Base-by-base conservation (phyloP, 2,888 invertebrate genomes). In the Parnassius mnemosyne region DNA sequence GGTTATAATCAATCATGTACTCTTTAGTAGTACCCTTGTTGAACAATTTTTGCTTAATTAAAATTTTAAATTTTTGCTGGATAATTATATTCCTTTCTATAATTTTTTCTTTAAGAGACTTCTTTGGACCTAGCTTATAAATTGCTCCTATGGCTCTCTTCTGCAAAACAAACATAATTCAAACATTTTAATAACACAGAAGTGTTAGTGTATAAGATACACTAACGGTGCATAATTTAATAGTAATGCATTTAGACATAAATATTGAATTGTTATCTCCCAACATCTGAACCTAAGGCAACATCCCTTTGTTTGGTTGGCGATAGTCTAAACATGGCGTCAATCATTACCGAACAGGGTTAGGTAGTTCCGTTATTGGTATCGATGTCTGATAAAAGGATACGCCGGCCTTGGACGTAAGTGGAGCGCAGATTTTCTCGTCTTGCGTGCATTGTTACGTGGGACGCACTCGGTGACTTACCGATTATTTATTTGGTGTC, bases 371-470 rank as follows among this genome's bases (percentile, higher is more conserved):
- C 79, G 79, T 81, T 83, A 83, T 78, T 78, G 74, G 76, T 78
- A 74, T 69, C 64, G 65, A 65, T 69, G 71, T 71, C 74, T 78
- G 78, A 81, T 83, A 80, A 78, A 84, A 84, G 82, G 80, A 82
- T 80, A 74, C 77, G 74, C 77, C 73, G 81, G 76, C 84, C 84
- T 84, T 83, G 81, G 69, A 67, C 60, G 69, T 79, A 84, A 83
- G 79, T 85, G 77, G 85, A 83, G 68, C 85, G 77, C 87, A 84
- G 83, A 85, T 84, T 87, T 80, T 80, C 74, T 72, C 49, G 16
- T 68, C 63, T 62, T 51, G 65, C 43, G 53, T 46, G 55, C 60
- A 62, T 63, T 59, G 59, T 63, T 59, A 63, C 63, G 63, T 63
- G 63, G 63, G 63, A 51, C 16, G 60, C 57, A 51, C 53, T 25